Conservation (phyloP, 1,140 invertebrate genomes). For the Trichoplusia ni region DNA sequence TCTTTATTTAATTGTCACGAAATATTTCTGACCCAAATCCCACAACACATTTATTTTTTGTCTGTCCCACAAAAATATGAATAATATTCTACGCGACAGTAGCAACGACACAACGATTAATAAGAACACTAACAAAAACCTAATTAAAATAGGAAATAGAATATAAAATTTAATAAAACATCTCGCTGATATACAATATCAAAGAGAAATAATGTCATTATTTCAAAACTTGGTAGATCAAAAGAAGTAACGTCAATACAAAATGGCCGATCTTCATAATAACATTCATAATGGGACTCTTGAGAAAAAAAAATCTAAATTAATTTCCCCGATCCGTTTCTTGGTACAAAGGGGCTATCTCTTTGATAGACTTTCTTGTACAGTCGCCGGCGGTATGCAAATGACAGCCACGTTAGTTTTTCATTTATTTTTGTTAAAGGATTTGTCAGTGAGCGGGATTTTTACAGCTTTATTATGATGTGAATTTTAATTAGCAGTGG, state of each 20-base stretch:
- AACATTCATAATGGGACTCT: constrained; percentile 63
- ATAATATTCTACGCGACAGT: neutral
- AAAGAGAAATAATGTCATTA: constrained; percentile 68
- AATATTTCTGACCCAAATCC: too few relatives aligned
- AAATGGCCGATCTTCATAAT: constrained; percentile 62
- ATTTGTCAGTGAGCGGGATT: neutral
- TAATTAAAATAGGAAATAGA: constrained; percentile 36
- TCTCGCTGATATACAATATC: constrained; percentile 46
- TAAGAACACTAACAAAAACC: constrained; percentile 15
- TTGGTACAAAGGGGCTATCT: constrained; percentile 63
- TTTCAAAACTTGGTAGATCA: constrained; percentile 57
- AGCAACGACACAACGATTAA: constrained; percentile 8
- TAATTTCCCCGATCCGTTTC: constrained; percentile 71
- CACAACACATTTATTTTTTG: too few relatives aligned
- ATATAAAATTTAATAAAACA: constrained; percentile 37
- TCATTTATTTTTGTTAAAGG: neutral
- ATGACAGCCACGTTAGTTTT: constrained; percentile 7
- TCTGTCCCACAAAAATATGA: neutral
- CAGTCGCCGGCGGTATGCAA: constrained; percentile 26
- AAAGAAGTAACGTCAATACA: constrained; percentile 63
- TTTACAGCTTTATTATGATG: too few relatives aligned
- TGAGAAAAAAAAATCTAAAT: constrained; percentile 60
- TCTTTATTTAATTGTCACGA: too few relatives aligned
- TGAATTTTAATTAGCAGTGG: too few relatives aligned
- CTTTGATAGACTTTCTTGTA: constrained; percentile 67